These are phyloP conservation scores for Brenthis ino DNA, from an alignment of 2,888 invertebrate species.

Conservation along the genomic window DNA sequence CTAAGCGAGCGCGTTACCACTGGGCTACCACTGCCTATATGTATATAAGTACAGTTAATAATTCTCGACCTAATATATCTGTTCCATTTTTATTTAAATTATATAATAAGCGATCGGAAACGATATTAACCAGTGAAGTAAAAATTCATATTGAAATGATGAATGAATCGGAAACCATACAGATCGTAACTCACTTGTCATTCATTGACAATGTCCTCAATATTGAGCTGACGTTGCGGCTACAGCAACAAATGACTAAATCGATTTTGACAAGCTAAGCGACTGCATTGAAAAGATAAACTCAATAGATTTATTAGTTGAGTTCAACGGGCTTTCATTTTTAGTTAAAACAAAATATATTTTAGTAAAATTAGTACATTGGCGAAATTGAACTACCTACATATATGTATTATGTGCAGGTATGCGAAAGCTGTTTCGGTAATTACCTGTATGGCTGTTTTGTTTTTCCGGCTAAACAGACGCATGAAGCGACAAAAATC, in stretches of 20 bases:
- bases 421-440: too few species aligned
- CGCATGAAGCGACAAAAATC: too few species aligned
- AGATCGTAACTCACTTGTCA: conserved; percentile 32
- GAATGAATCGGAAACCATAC: conserved; percentile 18
- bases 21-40: not conserved
- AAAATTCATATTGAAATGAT: conserved; percentile 20
- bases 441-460: too few species aligned
- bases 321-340: too few species aligned
- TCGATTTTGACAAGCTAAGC: conserved; percentile 26
- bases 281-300: conserved; percentile 14
- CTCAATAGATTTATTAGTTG: not conserved
- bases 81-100: not conserved
- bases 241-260: conserved; percentile 29
- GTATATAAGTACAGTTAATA: not conserved
- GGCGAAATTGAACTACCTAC: too few species aligned
- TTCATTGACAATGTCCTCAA: conserved; percentile 34
- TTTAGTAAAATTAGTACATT: not conserved
- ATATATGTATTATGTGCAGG: too few species aligned
- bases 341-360: conserved; percentile 10
- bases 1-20: too few species aligned
- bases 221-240: conserved; percentile 33
- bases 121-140: not conserved
- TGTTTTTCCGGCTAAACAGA: too few species aligned
- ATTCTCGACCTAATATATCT: not conserved
- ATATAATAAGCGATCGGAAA: too few species aligned